Conservation (phyloP, 2,797 vertebrate species). For the Neosilurus mollespiculum region DNA sequence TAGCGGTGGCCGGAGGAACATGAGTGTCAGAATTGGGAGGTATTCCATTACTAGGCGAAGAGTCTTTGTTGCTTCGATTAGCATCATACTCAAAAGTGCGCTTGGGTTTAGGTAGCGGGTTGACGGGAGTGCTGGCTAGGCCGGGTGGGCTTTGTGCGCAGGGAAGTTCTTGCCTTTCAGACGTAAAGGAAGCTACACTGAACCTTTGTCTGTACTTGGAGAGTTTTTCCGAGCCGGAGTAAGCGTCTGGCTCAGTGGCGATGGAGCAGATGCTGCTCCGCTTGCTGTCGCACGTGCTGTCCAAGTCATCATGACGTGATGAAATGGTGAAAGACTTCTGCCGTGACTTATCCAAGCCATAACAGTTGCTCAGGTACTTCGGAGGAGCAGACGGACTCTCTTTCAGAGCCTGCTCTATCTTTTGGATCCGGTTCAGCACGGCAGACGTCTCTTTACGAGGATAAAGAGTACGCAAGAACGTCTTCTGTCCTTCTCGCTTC, state of each 20-base stretch:
- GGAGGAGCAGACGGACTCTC: conserved; percentile 89
- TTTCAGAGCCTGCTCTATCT: conserved; percentile 95
- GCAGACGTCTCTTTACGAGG: conserved; percentile 89
- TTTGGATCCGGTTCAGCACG: conserved; percentile 95
- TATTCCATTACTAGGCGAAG: conserved; percentile 85
- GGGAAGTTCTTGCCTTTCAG: conserved; percentile 73
- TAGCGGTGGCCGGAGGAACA: conserved; percentile 83
- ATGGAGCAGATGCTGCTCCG: conserved; percentile 76
- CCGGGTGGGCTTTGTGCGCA: conserved; percentile 69
- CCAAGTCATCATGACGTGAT: conserved; percentile 70
- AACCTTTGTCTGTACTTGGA: conserved; percentile 78
- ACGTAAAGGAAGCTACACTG: conserved; percentile 69
- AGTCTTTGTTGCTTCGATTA: conserved; percentile 83
- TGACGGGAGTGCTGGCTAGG: conserved; percentile 74
- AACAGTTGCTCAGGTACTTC: conserved; percentile 92
- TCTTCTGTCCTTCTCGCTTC: conserved; percentile 66
- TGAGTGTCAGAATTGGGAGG: conserved; percentile 82
- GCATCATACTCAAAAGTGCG: conserved; percentile 99
- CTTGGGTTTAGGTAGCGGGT: conserved; percentile 96
- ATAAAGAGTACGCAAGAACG: conserved; percentile 79
- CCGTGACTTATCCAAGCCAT: conserved; percentile 82
- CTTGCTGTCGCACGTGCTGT: conserved; percentile 76
- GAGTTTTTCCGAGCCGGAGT: conserved; percentile 76
- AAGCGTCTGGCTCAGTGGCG: conserved; percentile 78
- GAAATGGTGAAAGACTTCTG: conserved; percentile 80